Conservation (phyloP, 1,140 invertebrate species). For the Theocolax elegans region DNA sequence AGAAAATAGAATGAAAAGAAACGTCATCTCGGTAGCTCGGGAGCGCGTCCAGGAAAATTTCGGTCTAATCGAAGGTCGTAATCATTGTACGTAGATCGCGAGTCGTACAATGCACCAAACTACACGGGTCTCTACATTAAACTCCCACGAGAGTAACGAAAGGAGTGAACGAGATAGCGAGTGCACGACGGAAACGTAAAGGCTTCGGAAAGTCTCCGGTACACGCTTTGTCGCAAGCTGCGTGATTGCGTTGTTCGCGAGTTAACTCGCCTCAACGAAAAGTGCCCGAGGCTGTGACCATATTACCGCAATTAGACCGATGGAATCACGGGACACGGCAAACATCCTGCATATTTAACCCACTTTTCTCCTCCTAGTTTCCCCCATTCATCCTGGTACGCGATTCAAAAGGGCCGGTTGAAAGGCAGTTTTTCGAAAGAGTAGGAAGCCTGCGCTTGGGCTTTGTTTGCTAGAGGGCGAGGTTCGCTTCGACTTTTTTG, state of each 20-base stretch:
- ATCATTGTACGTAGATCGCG: too few species aligned
- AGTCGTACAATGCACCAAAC: too few species aligned
- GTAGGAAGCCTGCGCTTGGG: conserved; percentile 2
- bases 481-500: conserved; percentile 23
- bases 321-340: conserved; percentile 50
- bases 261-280: conserved; percentile 33
- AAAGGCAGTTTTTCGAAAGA: conserved; percentile 26
- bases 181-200: background rate
- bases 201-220: background rate
- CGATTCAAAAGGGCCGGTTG: conserved; percentile 39
- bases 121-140: too few species aligned
- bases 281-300: conserved; percentile 51
- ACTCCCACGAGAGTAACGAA: too few species aligned
- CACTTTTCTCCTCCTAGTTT: conserved; percentile 41
- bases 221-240: conserved; percentile 19
- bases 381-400: conserved; percentile 18
- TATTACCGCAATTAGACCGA: conserved; percentile 60
- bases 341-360: conserved; percentile 60
- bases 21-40: too few species aligned
- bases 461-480: conserved; percentile 28
- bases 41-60: too few species aligned
- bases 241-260: conserved; percentile 44
- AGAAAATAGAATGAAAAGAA: too few species aligned
- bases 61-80: too few species aligned
- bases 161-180: background rate